A percentile compares a stretch with the other conserved stretches of the same genome.
These are phyloP conservation scores for Aphelocoma californica DNA, from an alignment of 2,797 vertebrate genomes.

Conservation along the genomic window DNA sequence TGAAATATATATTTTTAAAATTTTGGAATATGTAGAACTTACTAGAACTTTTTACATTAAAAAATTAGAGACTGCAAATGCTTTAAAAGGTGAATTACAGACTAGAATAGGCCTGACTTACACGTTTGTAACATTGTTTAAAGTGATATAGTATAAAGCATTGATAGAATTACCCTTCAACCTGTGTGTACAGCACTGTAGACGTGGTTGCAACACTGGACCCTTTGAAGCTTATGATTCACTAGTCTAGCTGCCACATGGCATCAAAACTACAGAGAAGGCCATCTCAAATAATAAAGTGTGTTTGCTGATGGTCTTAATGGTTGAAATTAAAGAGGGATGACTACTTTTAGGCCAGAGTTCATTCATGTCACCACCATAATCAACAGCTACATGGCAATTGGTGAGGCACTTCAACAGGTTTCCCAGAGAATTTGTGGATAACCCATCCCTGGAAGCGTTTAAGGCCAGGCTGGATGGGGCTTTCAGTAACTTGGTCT, in stretches of 20 bases:
- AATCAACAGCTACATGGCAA: neutral
- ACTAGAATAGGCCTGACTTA: neutral
- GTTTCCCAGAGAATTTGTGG: neutral
- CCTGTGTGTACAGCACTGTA: neutral
- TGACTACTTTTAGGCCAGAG: neutral
- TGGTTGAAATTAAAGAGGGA: neutral
- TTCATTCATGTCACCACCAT: neutral
- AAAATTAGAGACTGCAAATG: neutral
- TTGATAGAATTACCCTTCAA: neutral
- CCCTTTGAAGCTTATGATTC: neutral
- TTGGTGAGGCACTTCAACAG: neutral
- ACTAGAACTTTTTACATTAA: neutral
- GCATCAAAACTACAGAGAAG: neutral
- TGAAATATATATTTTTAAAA: neutral
- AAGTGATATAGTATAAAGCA: neutral
- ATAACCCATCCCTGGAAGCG: neutral
- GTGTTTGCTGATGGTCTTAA: neutral
- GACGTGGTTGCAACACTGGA: neutral
- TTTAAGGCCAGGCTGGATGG: neutral
- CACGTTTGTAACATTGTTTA: neutral
- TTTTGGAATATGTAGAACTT: neutral
- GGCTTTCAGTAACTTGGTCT: neutral
- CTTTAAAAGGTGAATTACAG: neutral
- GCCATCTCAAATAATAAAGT: neutral
- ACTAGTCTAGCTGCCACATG: no score